These are phyloP conservation scores for Oscheius sp. DNA, from an alignment of 1,140 invertebrate genomes.

Conservation along the genomic window DNA sequence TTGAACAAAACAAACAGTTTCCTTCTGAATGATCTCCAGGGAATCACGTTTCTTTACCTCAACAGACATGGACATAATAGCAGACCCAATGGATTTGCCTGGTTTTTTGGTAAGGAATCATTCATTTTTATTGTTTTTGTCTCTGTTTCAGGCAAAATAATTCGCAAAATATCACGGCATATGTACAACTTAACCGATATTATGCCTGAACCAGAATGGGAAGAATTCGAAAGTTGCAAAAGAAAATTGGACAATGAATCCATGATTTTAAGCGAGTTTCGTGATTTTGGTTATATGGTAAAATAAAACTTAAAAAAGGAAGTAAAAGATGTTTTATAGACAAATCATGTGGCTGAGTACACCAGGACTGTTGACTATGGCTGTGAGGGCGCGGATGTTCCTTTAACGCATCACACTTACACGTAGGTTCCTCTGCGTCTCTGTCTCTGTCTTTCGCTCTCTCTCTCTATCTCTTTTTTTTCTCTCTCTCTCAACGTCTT, in stretches of 20 bases:
- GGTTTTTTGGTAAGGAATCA: too few species aligned
- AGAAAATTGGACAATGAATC: not conserved
- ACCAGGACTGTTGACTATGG: too few species aligned
- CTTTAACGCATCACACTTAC: too few species aligned
- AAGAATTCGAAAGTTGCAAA: not conserved
- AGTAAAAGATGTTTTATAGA: too few species aligned
- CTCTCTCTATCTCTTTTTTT: too few species aligned
- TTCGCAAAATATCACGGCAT: not conserved
- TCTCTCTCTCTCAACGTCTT: too few species aligned
- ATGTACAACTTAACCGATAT: not conserved
- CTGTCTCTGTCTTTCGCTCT: too few species aligned
- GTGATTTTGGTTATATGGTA: not conserved
- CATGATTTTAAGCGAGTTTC: not conserved
- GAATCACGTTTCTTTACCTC: conserved; percentile 3
- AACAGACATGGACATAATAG: not conserved
- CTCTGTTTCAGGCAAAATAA: not conserved
- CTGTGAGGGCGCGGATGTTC: too few species aligned
- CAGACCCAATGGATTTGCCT: not conserved
- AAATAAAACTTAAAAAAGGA: too few species aligned
- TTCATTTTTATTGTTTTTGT: not conserved
- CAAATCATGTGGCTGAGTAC: too few species aligned
- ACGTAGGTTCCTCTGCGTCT: too few species aligned
- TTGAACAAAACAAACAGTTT: not conserved
- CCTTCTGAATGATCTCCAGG: not conserved
- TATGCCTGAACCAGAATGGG: not conserved